Conservation (phyloP, 2,797 vertebrate genomes). For the Phataginus tricuspis region DNA sequence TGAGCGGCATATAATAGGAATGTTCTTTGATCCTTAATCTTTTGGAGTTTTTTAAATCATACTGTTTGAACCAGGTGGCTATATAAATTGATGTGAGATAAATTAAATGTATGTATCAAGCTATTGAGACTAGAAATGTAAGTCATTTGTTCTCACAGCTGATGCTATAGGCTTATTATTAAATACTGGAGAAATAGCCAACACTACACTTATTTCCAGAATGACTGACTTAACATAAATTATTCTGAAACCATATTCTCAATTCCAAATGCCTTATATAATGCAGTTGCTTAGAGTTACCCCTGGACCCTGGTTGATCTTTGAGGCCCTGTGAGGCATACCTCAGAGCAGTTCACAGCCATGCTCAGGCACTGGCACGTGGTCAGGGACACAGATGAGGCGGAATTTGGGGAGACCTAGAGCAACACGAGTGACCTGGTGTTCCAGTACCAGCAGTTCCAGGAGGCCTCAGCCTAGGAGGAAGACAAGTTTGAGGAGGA, state of each 20-base stretch:
- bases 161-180: neutral
- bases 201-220: neutral
- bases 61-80: neutral
- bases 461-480: conserved; percentile 87
- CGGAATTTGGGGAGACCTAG: conserved; percentile 92
- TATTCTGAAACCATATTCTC: neutral
- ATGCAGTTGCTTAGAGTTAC: neutral
- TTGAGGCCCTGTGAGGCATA: neutral
- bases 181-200: neutral
- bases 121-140: neutral
- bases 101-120: neutral
- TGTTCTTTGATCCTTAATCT: neutral
- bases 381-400: conserved; percentile 84
- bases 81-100: conserved; percentile 32
- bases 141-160: conserved; percentile 31
- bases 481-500: conserved; percentile 78
- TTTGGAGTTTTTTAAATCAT: neutral
- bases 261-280: neutral
- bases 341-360: neutral
- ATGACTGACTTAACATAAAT: neutral
- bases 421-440: conserved; percentile 89
- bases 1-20: neutral
- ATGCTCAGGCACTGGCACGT: neutral
- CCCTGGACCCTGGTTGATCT: neutral
- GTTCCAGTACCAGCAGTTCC: conserved; percentile 84